Conservation (phyloP, 2,797 vertebrate species). For the Steatocranus sp. region DNA sequence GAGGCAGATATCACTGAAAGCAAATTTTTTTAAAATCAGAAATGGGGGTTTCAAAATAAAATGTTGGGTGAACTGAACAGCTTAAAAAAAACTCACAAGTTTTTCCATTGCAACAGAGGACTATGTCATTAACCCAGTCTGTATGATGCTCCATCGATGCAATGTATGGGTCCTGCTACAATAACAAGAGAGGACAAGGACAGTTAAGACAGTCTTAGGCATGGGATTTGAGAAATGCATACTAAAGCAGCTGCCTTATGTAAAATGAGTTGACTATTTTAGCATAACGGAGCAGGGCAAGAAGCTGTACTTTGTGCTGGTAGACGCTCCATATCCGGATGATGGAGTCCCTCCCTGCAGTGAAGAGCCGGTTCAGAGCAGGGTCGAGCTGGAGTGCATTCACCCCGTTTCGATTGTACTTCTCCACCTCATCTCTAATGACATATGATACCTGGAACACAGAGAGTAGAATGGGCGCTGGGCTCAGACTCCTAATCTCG, state of each 20-base stretch:
- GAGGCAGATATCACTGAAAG: constrained; percentile 96
- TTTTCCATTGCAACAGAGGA: constrained; percentile 99
- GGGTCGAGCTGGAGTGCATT: constrained; percentile 97
- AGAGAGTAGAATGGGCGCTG: neutral
- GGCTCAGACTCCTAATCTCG: neutral
- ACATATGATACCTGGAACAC: constrained; percentile 91
- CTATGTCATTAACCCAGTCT: constrained; percentile 98
- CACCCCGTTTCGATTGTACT: constrained; percentile 95
- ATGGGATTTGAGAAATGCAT: neutral
- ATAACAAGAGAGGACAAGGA: constrained; percentile 2
- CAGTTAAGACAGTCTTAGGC: neutral
- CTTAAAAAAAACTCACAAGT: constrained; percentile 81
- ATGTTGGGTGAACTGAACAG: neutral
- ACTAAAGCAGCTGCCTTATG: neutral
- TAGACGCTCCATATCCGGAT: constrained; percentile 99
- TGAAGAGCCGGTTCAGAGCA: constrained; percentile 93
- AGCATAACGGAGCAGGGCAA: neutral
- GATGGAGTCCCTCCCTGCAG: constrained; percentile 95
- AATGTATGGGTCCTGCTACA: constrained; percentile 97
- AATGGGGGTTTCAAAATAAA: neutral
- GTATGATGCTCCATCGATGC: constrained; percentile 99
- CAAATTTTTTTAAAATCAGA: neutral
- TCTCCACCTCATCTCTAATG: constrained; percentile 98
- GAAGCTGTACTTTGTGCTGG: constrained; percentile 89
- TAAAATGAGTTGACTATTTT: neutral